phyloP scores from a whole-genome alignment of 1,140 invertebrate genomes.

The Trachelipus rathkii region DNA sequence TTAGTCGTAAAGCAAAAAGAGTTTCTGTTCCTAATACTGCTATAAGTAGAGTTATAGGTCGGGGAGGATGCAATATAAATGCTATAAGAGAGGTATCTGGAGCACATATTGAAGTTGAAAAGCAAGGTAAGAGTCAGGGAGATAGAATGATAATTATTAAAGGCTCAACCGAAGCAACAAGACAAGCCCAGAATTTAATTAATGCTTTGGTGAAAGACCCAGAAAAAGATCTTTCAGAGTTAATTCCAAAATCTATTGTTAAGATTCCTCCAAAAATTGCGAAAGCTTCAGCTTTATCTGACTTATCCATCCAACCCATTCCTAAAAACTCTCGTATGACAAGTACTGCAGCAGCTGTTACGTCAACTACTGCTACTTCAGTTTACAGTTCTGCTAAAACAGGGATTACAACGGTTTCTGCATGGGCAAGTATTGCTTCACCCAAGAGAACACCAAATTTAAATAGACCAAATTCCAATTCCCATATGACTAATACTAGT shows the following conservation, averaged over 20 bases:
- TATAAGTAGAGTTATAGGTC: conserved; percentile 90
- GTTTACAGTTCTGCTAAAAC: conserved; percentile 48
- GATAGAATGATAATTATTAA: conserved; percentile 93
- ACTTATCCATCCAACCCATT: conserved; percentile 45
- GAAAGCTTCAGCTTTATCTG: conserved; percentile 37
- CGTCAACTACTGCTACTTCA: conserved; percentile 46
- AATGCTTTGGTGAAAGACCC: conserved; percentile 54
- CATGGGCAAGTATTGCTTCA: conserved; percentile 39
- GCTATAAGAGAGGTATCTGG: conserved; percentile 89
- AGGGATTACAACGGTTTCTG: conserved; percentile 29
- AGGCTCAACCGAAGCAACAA: conserved; percentile 55
- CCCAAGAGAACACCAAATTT: conserved; percentile 29
- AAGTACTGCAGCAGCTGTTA: conserved; percentile 42
- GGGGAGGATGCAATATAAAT: conserved; percentile 94
- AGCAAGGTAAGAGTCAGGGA: conserved; percentile 87
- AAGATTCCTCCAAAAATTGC: conserved; percentile 45
- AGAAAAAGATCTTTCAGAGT: conserved; percentile 55
- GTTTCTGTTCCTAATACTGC: conserved; percentile 90
- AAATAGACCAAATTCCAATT: neutral
- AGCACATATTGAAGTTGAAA: conserved; percentile 96
- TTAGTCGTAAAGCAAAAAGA: conserved; percentile 62
- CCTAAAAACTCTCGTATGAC: conserved; percentile 36
- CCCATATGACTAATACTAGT: neutral
- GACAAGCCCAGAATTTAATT: conserved; percentile 58
- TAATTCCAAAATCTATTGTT: conserved; percentile 51